A percentile compares a stretch with the other conserved stretches of the same genome.
Evolutionary conservation across 1,140 invertebrate species (phyloP).

Genomic region (Temnothorax curvispinosus): DNA sequence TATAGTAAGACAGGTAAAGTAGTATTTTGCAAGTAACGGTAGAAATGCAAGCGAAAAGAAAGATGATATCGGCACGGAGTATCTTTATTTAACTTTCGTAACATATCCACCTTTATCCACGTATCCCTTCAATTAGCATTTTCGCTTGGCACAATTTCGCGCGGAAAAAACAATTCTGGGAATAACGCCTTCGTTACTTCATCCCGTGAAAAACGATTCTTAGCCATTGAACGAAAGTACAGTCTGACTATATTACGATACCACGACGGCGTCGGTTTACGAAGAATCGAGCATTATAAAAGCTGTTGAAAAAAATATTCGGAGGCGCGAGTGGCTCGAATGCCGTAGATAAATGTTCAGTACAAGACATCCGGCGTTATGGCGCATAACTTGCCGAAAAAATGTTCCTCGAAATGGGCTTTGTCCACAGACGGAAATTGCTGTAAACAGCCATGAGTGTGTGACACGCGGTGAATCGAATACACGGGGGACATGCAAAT

Average conservation of each 20-base stretch:
- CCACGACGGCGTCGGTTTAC: not conserved
- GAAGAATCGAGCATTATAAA: not conserved
- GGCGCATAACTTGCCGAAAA: not conserved
- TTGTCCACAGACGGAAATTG: slow-evolving; percentile 51
- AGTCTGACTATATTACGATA: not conserved
- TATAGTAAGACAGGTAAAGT: not conserved
- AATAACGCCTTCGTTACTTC: slow-evolving; percentile 41
- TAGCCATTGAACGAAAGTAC: not conserved
- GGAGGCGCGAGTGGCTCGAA: not conserved
- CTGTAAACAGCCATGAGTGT: slow-evolving; percentile 53
- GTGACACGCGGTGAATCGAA: slow-evolving; percentile 36
- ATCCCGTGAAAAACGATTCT: slow-evolving; percentile 26
- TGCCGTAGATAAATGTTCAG: not conserved
- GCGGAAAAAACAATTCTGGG: slow-evolving; percentile 33
- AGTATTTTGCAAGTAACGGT: not conserved
- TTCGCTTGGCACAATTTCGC: slow-evolving; percentile 20
- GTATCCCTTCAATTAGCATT: slow-evolving; percentile 5
- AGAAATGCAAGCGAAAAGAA: not conserved
- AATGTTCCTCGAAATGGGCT: slow-evolving; percentile 24
- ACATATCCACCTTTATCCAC: not conserved
- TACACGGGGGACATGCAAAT: slow-evolving; percentile 66
- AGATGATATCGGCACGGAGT: not conserved
- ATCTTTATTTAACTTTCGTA: slow-evolving; percentile 22
- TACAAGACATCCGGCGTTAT: not conserved
- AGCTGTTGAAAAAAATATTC: not conserved